Evolutionary conservation across 2,797 vertebrate species (phyloP).

Genomic region (Scolopax rusticola): DNA sequence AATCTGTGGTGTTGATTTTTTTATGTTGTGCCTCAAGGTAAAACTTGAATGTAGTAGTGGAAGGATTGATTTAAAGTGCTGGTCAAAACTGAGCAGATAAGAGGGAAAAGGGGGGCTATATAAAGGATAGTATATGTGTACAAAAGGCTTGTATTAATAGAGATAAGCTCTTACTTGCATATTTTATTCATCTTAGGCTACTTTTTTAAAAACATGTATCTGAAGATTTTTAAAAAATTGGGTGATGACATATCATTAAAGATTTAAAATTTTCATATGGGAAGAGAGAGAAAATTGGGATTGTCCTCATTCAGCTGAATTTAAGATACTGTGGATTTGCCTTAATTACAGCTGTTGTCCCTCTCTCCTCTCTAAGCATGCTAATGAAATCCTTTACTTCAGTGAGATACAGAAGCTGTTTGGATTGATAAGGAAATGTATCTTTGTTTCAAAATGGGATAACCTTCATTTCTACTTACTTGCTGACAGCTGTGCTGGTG

Average conservation of each 20-base stretch:
- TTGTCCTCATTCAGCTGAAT: not conserved
- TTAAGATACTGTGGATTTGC: not conserved
- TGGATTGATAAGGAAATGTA: not conserved
- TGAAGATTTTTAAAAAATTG: not conserved
- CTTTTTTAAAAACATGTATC: not conserved
- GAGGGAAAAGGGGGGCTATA: not conserved
- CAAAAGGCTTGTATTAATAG: not conserved
- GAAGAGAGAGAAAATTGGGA: not conserved
- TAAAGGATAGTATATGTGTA: not conserved
- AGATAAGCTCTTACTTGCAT: not conserved
- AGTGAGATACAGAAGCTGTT: not conserved
- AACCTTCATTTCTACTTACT: not conserved
- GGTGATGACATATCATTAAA: not conserved
- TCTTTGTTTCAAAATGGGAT: not conserved
- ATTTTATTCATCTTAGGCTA: not conserved
- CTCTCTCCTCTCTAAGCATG: not conserved
- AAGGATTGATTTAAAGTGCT: not conserved
- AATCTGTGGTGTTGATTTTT: not conserved
- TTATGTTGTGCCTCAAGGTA: not conserved
- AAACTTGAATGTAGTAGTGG: not conserved
- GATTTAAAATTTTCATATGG: not conserved
- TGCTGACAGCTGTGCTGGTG: not conserved
- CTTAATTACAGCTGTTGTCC: not conserved
- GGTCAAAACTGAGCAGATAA: not conserved
- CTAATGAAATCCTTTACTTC: not conserved